A percentile compares a stretch with the other conserved stretches of the same genome.
Conservation (phyloP, 1,140 invertebrate species). For the Megalonaias nervosa region DNA sequence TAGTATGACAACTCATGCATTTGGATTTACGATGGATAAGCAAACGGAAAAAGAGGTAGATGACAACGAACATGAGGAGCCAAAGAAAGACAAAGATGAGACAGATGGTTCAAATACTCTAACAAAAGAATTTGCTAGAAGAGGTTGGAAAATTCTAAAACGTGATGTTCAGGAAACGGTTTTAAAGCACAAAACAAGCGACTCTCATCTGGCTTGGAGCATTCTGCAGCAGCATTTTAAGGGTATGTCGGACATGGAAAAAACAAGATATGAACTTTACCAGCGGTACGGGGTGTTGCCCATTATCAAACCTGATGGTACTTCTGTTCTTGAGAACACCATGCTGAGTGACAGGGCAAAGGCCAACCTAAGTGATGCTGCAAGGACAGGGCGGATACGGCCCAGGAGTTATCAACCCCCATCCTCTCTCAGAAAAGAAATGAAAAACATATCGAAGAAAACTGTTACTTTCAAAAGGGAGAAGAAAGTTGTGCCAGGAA, state of each 20-base stretch:
- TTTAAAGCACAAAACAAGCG: constrained; percentile 31
- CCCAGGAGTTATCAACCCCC: too few species aligned
- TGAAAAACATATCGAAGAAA: too few species aligned
- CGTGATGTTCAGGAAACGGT: constrained; percentile 40
- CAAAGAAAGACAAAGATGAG: constrained; percentile 18
- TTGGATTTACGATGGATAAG: constrained; percentile 28
- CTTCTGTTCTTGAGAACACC: constrained; percentile 41
- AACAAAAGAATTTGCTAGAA: constrained; percentile 40
- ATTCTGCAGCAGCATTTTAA: constrained; percentile 45
- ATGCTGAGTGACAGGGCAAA: constrained; percentile 53
- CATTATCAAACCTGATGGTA: constrained; percentile 36
- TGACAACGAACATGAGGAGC: constrained; percentile 9
- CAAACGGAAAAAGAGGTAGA: constrained; percentile 22
- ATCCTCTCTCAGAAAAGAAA: too few species aligned
- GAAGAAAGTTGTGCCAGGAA: too few species aligned
- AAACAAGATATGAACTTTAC: constrained; percentile 49
- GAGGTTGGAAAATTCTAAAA: constrained; percentile 48
- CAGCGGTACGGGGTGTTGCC: constrained; percentile 53
- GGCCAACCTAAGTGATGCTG: too few species aligned
- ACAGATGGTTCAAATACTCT: constrained; percentile 9
- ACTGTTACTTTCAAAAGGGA: too few species aligned
- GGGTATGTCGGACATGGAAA: constrained; percentile 40
- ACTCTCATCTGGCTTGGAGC: constrained; percentile 40
- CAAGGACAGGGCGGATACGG: too few species aligned
- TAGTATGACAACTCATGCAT: too few species aligned